Percentiles rank a stretch among this genome's conserved stretches.
These are phyloP conservation scores for Macrosiphum euphorbiae DNA, from an alignment of 2,888 invertebrate species.

Conservation along the genomic window DNA sequence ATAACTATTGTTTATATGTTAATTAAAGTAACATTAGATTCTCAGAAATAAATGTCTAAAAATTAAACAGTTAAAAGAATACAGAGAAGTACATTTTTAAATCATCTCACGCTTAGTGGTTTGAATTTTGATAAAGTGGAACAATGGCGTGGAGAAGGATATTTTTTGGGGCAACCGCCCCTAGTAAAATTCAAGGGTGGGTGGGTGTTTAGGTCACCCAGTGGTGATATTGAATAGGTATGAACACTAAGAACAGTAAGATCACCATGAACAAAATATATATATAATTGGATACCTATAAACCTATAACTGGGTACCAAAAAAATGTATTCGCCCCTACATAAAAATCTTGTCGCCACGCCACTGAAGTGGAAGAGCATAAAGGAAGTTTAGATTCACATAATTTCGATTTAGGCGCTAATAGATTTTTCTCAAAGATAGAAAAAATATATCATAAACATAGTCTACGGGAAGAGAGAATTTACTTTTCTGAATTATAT, in stretches of 20 bases:
- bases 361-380: conserved; percentile 32
- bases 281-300: no score
- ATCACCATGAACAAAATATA: no score
- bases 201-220: no score
- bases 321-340: no score
- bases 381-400: conserved; percentile 32
- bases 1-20: background rate
- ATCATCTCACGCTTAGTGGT: background rate
- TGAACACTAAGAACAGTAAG: no score
- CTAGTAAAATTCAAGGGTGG: no score
- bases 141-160: no score
- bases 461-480: background rate
- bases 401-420: background rate
- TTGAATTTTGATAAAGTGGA: conserved; percentile 10
- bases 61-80: background rate
- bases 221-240: no score
- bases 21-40: background rate
- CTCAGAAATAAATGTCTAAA: background rate
- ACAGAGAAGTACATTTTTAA: background rate
- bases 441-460: background rate
- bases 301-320: no score
- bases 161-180: no score
- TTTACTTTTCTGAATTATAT: background rate
- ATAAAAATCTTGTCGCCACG: no score
- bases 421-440: background rate